Evolutionary conservation across 1,140 invertebrate species (phyloP), one percentile per base, ranked within the genome.

Genomic region (Leptinotarsa undecemlineata): DNA sequence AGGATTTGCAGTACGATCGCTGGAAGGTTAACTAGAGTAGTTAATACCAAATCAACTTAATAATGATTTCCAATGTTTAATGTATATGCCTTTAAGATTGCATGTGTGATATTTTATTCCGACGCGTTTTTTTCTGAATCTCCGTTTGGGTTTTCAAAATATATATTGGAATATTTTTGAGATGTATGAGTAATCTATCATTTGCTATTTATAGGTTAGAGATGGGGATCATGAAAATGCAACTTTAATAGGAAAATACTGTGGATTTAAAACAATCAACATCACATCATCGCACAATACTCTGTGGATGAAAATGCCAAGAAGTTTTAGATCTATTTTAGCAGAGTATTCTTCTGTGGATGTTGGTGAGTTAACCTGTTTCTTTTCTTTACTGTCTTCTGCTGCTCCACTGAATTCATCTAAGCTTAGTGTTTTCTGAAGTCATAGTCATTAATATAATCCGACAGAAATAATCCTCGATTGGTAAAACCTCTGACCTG

Each of bases 271-370:
- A 1, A 91, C 92, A 1, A 85, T 85, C 5, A 83, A 87, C 13
- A 87, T 90, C 11, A 86, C 90, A n/a, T 95, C 94, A 1, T 88
- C 88, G 0, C 86, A 90, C 61, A 96, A 96, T 86, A 89, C 89
- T 77, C 85, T 96, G 80, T 91, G 88, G 80, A 77, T 96, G 21
- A 70, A 26, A 26, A 13, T 70, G 19, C 8, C 33, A 42, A 42
- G 8, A 42, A 42, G 8, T 42, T 42, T 11, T 0, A 42, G 33
- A 42, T 42, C 33, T 42, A 11, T 42, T 42, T 11, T 42, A 42
- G 33, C 33, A 42, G 33, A 42, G 33, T 42, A 42, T 42, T 42
- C 33, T 42, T 42, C 90, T 1, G 84, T 91, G 57, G 62, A 78
- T 72, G 42, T 75, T n/a, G 76, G 76, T 78, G 72, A 70, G 68